Percentiles rank a stretch among this genome's conserved stretches.
Conservation (phyloP, 2,888 invertebrate species). For the Cancer borealis region DNA sequence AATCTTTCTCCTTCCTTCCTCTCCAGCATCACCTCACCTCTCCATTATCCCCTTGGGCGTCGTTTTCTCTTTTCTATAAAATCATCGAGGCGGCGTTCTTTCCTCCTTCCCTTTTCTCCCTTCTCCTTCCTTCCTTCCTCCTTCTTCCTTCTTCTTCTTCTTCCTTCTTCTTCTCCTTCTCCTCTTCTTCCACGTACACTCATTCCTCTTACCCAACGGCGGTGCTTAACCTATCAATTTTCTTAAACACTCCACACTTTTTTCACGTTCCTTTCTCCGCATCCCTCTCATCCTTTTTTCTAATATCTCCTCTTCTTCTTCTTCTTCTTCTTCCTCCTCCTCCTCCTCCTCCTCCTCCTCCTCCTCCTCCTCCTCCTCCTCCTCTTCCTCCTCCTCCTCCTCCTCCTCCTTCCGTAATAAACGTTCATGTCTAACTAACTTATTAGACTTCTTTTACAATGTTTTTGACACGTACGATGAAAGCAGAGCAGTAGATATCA, state of each 20-base stretch:
- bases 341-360: background rate
- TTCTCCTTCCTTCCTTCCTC: background rate
- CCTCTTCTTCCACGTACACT: background rate
- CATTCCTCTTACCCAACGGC: background rate
- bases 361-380: background rate
- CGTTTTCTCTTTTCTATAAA: too few species aligned
- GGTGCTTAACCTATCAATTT: background rate
- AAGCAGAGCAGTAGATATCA: too few species aligned
- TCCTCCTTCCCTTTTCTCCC: background rate
- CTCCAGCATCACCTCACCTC: background rate
- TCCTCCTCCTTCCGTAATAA: background rate
- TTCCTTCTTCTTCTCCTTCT: background rate
- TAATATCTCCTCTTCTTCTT: background rate
- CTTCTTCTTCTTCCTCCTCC: background rate
- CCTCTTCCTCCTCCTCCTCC: background rate
- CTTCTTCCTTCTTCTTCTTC: background rate
- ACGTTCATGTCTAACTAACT: too few species aligned
- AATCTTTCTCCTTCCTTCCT: background rate
- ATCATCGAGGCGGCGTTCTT: too few species aligned
- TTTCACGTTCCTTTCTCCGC: background rate
- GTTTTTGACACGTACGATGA: too few species aligned
- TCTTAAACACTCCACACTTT: background rate
- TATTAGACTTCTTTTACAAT: too few species aligned
- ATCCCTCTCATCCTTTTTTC: background rate
- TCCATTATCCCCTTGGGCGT: too few species aligned